Evolutionary conservation across 2,888 invertebrate species (phyloP).

Genomic region (Chouioia cunea): DNA sequence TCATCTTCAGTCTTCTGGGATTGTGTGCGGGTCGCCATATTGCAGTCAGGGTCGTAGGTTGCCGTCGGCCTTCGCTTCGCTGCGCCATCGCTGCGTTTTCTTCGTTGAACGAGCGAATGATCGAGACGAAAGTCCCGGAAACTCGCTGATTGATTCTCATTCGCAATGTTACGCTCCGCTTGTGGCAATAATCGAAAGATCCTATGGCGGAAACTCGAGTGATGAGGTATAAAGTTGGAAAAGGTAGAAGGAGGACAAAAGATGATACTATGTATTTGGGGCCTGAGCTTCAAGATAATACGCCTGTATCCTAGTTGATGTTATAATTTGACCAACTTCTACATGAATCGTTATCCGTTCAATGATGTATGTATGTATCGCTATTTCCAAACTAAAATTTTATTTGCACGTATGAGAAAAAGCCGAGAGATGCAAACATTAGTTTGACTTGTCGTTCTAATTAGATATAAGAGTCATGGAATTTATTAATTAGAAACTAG

Average conservation of each 20-base stretch:
- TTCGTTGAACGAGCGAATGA: neutral
- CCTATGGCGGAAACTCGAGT: slow-evolving; percentile 53
- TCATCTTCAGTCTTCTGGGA: slow-evolving; percentile 8
- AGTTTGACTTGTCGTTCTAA: too few relatives aligned
- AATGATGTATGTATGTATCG: slow-evolving; percentile 8
- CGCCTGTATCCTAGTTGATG: slow-evolving; percentile 8
- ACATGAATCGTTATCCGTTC: slow-evolving; percentile 17
- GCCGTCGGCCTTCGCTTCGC: slow-evolving; percentile 8
- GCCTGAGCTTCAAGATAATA: neutral
- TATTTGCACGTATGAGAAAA: slow-evolving; percentile 15
- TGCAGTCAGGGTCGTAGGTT: slow-evolving; percentile 7
- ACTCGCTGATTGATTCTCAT: slow-evolving; percentile 50
- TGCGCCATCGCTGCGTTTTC: neutral
- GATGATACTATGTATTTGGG: neutral
- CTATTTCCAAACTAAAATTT: neutral
- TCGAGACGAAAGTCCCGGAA: slow-evolving; percentile 45
- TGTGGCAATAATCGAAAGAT: slow-evolving; percentile 56
- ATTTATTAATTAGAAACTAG: too few relatives aligned
- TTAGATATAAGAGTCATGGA: too few relatives aligned
- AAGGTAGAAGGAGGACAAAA: too few relatives aligned
- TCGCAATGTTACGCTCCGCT: slow-evolving; percentile 55
- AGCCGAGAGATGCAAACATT: neutral
- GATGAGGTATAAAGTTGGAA: too few relatives aligned
- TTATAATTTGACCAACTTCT: slow-evolving; percentile 21
- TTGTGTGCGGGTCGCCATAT: neutral